Conservation (phyloP, 2,797 vertebrate genomes). For the Acrocephalus scirpaceus region DNA sequence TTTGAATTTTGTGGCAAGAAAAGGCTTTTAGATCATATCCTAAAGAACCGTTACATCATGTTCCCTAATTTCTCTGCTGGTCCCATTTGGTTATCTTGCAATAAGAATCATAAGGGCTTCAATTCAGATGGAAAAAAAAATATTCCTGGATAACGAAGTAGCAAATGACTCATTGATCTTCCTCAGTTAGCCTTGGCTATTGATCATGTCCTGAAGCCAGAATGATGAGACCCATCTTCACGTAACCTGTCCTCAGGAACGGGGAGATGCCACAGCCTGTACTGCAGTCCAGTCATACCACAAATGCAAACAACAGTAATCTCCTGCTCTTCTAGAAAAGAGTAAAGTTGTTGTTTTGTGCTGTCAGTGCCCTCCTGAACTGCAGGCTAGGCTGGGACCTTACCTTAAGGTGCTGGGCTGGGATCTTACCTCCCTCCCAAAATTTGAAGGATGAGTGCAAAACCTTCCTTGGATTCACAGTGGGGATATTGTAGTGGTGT, state of each 20-base stretch:
- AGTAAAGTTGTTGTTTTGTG: background rate
- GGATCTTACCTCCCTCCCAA: background rate
- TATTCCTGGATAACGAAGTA: constrained; percentile 33
- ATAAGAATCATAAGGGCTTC: background rate
- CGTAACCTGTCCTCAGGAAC: background rate
- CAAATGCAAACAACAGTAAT: constrained; percentile 18
- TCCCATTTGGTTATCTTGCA: constrained; percentile 52
- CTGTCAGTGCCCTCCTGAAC: background rate
- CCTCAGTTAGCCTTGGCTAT: background rate
- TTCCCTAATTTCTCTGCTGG: constrained; percentile 52
- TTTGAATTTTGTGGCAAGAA: constrained; percentile 42
- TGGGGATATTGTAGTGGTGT: background rate
- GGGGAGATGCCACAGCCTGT: background rate
- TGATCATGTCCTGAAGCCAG: background rate
- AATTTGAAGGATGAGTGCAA: background rate
- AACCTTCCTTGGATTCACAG: background rate
- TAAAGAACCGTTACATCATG: constrained; percentile 64
- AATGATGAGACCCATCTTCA: background rate
- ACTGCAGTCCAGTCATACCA: background rate
- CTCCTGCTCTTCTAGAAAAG: background rate
- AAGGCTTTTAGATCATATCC: constrained; percentile 55
- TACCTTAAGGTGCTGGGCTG: background rate
- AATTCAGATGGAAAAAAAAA: background rate
- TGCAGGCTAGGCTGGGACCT: background rate
- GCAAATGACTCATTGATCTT: background rate